Conservation (phyloP, 2,113 vertebrate genomes). For the Crotalus horridus region DNA sequence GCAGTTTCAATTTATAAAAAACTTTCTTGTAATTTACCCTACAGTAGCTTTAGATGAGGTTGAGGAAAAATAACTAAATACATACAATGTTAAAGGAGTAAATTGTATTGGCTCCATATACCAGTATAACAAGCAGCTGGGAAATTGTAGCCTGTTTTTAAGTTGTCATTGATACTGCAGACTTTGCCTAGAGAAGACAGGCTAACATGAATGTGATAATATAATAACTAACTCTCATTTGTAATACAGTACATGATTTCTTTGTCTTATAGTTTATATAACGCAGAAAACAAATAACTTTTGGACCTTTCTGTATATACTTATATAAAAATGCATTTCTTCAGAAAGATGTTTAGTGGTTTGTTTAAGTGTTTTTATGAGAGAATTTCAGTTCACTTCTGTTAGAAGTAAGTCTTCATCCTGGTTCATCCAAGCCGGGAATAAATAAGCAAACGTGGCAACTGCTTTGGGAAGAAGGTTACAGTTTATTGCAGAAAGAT, state of each 20-base stretch:
- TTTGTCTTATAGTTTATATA: neutral
- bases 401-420: too few relatives aligned
- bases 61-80: neutral
- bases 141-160: neutral
- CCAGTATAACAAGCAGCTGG: neutral
- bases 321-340: neutral
- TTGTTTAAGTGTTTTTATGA: neutral
- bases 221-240: neutral
- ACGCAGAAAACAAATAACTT: neutral
- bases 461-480: too few relatives aligned
- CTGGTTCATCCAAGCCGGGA: too few relatives aligned
- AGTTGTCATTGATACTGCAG: neutral
- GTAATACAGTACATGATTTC: neutral
- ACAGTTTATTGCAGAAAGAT: too few relatives aligned
- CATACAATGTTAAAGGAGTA: neutral
- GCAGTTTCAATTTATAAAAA: neutral
- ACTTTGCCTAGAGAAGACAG: neutral
- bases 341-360: neutral
- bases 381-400: neutral
- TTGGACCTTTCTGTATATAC: neutral
- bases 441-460: too few relatives aligned
- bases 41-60: neutral
- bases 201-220: neutral
- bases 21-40: neutral
- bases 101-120: neutral